Conservation (phyloP, 1,140 invertebrate genomes). For the Lepidotrigona ventralis region DNA sequence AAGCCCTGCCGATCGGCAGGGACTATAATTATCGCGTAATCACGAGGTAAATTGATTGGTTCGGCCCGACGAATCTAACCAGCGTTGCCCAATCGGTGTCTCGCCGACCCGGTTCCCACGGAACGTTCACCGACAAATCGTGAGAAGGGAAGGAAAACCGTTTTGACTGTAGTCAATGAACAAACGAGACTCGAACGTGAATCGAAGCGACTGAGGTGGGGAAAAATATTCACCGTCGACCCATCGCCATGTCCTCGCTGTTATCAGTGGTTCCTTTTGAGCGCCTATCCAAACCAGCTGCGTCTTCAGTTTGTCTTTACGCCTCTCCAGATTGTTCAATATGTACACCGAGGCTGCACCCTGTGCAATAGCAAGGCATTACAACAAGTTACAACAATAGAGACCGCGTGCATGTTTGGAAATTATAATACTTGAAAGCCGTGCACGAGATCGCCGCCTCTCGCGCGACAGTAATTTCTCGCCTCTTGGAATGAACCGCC, state of each 20-base stretch:
- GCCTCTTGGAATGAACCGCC: constrained; percentile 91
- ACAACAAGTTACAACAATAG: not conserved
- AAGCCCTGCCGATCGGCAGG: not conserved
- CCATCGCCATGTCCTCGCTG: constrained; percentile 93
- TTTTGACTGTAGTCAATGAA: not conserved
- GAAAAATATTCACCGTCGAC: constrained; percentile 86
- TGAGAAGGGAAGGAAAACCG: constrained; percentile 47
- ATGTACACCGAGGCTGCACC: constrained; percentile 87
- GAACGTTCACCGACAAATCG: constrained; percentile 37
- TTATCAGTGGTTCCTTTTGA: constrained; percentile 91
- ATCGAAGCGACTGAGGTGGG: not conserved
- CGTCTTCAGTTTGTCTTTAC: constrained; percentile 89
- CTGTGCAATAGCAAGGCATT: constrained; percentile 58
- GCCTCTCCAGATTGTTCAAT: constrained; percentile 88
- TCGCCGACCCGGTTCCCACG: constrained; percentile 52
- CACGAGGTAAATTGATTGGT: constrained; percentile 62
- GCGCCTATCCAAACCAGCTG: constrained; percentile 95
- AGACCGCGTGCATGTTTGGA: not conserved
- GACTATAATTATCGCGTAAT: constrained; percentile 67
- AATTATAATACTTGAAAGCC: constrained; percentile 82
- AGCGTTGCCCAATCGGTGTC: constrained; percentile 62
- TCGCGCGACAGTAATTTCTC: constrained; percentile 85
- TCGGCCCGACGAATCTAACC: constrained; percentile 56
- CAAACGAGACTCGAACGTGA: not conserved
- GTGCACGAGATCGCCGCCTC: constrained; percentile 91